Evolutionary conservation across 2,113 vertebrate genomes (phyloP).

Genomic region (Boleophthalmus pectinirostris): DNA sequence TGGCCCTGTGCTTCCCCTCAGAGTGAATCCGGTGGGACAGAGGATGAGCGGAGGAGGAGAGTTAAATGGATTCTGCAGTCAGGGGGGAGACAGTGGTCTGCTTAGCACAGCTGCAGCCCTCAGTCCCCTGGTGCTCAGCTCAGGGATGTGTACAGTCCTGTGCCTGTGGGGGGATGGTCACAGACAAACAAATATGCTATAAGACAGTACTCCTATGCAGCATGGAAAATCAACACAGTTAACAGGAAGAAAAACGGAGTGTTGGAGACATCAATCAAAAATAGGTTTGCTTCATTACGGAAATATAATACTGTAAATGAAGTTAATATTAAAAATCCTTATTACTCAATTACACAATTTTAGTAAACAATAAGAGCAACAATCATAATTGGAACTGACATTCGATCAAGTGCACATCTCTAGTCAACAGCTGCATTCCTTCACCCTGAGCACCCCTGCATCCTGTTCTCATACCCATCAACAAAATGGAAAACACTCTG

Average conservation of each 20-base stretch:
- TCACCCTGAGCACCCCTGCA: neutral
- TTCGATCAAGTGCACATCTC: no score
- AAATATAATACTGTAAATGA: neutral
- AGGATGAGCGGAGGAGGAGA: conserved; percentile 30
- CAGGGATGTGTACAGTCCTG: conserved; percentile 19
- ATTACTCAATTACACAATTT: no score
- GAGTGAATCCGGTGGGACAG: conserved; percentile 38
- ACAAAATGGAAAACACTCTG: neutral
- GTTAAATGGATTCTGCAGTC: conserved; percentile 51
- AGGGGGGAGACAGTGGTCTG: conserved; percentile 41
- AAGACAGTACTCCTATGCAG: neutral
- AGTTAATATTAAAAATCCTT: neutral
- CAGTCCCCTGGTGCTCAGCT: conserved; percentile 36
- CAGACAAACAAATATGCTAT: conserved; percentile 17
- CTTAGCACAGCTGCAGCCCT: conserved; percentile 49
- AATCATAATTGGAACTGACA: no score
- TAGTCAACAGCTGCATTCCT: neutral
- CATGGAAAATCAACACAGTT: neutral
- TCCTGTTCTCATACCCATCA: neutral
- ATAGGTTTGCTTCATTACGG: neutral
- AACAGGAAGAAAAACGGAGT: neutral
- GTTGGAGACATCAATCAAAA: neutral
- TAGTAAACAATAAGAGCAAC: no score
- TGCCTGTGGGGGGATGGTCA: conserved; percentile 25
- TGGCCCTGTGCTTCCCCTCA: conserved; percentile 14